These are phyloP conservation scores for Hemistola chrysoprasaria DNA, from an alignment of 2,888 invertebrate species.

Conservation along the genomic window DNA sequence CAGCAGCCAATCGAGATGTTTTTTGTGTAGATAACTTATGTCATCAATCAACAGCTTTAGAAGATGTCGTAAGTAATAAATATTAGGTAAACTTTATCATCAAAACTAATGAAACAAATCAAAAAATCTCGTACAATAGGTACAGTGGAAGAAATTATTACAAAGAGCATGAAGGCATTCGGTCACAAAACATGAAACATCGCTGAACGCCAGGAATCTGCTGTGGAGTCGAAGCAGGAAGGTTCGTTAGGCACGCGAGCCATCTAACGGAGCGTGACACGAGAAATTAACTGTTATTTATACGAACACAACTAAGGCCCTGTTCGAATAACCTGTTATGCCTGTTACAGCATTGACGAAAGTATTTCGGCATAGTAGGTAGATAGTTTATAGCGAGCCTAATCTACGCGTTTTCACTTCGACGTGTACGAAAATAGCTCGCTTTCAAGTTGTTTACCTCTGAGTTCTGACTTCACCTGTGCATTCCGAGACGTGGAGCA, in stretches of 20 bases:
- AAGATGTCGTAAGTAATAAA: too few species aligned
- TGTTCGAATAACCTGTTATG: slow-evolving; percentile 67
- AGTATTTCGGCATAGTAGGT: slow-evolving; percentile 52
- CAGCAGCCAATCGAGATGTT: too few species aligned
- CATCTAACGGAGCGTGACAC: slow-evolving; percentile 73
- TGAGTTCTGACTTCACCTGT: slow-evolving; percentile 23
- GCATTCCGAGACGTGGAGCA: slow-evolving; percentile 24
- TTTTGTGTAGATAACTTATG: too few species aligned
- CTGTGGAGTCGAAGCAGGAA: slow-evolving; percentile 65
- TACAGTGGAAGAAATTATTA: too few species aligned
- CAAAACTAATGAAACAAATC: too few species aligned
- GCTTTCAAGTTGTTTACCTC: slow-evolving; percentile 24
- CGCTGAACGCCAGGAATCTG: slow-evolving; percentile 46
- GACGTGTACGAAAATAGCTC: slow-evolving; percentile 26
- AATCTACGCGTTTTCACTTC: slow-evolving; percentile 33
- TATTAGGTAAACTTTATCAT: too few species aligned
- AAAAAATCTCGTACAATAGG: too few species aligned
- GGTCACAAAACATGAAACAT: slow-evolving; percentile 27
- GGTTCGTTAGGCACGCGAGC: slow-evolving; percentile 65
- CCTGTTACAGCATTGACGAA: slow-evolving; percentile 64
- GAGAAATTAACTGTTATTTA: slow-evolving; percentile 79
- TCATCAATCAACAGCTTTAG: too few species aligned
- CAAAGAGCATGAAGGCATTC: slow-evolving; percentile 15
- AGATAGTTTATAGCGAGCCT: slow-evolving; percentile 25
- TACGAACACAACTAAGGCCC: slow-evolving; percentile 51